Conservation (phyloP, 53 echinoderm and acorn worm genomes). For the Henricia sp. region DNA sequence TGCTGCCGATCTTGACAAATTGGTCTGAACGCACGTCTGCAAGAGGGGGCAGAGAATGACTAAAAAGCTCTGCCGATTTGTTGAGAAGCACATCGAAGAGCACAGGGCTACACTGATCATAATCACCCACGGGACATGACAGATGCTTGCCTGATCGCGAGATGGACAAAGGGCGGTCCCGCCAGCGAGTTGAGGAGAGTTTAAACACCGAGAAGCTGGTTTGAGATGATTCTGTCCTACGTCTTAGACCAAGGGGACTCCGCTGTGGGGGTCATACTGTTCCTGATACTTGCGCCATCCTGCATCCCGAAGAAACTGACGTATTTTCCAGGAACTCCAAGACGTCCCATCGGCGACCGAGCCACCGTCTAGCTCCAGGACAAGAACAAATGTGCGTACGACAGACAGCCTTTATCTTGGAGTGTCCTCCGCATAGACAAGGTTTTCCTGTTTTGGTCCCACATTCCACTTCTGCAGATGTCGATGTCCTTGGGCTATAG, state of each 20-base stretch:
- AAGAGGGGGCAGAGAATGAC: constrained; percentile 14
- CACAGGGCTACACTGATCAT: constrained; percentile 31
- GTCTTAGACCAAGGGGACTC: constrained; percentile 33
- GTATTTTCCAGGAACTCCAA: constrained; percentile 33
- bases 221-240: constrained; percentile 39
- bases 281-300: constrained; percentile 13
- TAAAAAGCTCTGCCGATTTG: neutral
- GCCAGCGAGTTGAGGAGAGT: constrained; percentile 20
- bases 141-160: constrained; percentile 25
- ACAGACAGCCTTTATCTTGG: constrained; percentile 33
- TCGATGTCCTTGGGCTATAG: constrained; percentile 8
- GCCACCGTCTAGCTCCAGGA: neutral
- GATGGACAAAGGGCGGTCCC: constrained; percentile 2
- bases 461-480: constrained; percentile 11
- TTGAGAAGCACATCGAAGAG: constrained; percentile 25
- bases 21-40: constrained; percentile 19
- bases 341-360: constrained; percentile 33
- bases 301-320: constrained; percentile 21
- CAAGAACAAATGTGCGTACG: constrained; percentile 24
- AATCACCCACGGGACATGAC: constrained; percentile 18
- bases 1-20: constrained; percentile 14
- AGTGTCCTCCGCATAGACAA: constrained; percentile 21
- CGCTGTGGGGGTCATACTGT: neutral
- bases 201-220: neutral
- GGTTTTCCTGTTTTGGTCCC: constrained; percentile 13